Conservation (phyloP, 1,140 invertebrate species). For the Drosophila bocki region DNA sequence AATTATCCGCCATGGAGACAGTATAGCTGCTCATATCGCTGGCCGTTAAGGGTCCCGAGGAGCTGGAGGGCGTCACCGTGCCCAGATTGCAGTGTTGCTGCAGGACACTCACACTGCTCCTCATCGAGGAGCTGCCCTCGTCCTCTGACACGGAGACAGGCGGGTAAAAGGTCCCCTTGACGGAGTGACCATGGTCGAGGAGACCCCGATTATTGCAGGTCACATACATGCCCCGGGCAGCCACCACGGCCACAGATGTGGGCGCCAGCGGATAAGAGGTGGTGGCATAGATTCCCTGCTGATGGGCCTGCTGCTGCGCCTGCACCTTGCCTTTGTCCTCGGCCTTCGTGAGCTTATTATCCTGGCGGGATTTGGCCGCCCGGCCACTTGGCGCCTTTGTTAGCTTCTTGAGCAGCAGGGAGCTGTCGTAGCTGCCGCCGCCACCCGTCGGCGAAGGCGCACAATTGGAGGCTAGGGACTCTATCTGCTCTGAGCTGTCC, state of each 20-base stretch:
- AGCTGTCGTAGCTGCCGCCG: slow-evolving; percentile 56
- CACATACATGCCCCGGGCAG: slow-evolving; percentile 94
- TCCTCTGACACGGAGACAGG: slow-evolving; percentile 88
- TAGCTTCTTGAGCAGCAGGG: slow-evolving; percentile 68
- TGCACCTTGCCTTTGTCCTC: slow-evolving; percentile 64
- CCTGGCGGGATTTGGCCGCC: slow-evolving; percentile 53
- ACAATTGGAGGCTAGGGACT: slow-evolving; percentile 50
- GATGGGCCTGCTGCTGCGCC: slow-evolving; percentile 36
- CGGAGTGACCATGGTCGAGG: slow-evolving; percentile 90
- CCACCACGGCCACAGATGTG: slow-evolving; percentile 87
- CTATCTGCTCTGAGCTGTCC: slow-evolving; percentile 66
- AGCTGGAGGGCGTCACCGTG: slow-evolving; percentile 36
- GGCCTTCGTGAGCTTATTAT: slow-evolving; percentile 61
- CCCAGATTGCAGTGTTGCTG: slow-evolving; percentile 59
- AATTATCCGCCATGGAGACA: slow-evolving; percentile 59
- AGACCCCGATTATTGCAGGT: slow-evolving; percentile 93
- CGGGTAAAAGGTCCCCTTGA: slow-evolving; percentile 94
- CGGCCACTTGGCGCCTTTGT: slow-evolving; percentile 58
- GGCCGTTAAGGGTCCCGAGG: slow-evolving; percentile 17
- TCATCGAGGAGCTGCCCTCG: slow-evolving; percentile 37
- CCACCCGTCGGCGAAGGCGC: slow-evolving; percentile 47
- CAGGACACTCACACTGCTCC: slow-evolving; percentile 32
- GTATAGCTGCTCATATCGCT: slow-evolving; percentile 62
- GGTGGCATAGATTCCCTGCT: slow-evolving; percentile 57
- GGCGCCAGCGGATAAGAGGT: slow-evolving; percentile 67